Base-by-base conservation (phyloP, 2,113 vertebrate genomes). In the Myotis davidii region DNA sequence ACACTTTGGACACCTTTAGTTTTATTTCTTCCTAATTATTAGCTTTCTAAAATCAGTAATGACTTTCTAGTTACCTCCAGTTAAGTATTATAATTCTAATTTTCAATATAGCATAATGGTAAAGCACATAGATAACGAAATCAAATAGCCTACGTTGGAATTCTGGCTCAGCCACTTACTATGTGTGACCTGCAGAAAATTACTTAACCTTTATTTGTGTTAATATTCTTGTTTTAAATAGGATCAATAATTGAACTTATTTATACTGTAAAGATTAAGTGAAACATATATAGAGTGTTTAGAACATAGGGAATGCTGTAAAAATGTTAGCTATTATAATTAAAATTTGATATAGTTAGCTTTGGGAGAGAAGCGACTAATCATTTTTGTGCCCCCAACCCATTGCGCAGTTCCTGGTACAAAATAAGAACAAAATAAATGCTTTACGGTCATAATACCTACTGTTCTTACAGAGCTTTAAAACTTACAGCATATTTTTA, bases 151-250 rank as follows among this genome's bases (percentile, higher is more conserved):
- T 34, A 16, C 10, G 4, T 29, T 91, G 48, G 32, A 79, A 83
- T 91, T 45, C 50, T 67, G 20, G 39, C 16, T 90, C 45, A 77
- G 48, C 3, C 16, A 29, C n/a, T 88, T 88, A 56, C 42, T 69
- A 65, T 39, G 0, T 89, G 21, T 88, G 34, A 74, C 11, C 27
- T 67, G 61, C 17, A 23, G 23, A 6, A 61, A 70, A 86, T 76
- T 59, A 64, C 21, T 79, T 89, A 67, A 37, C 9, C 27, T 72
- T 9, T 85, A 2, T 72, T 76, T 88, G 37, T 91, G 48, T n/a
- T 89, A 91, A 83, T 93, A 74, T 65, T 86, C 37, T 85, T 12
- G 25, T 72, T 59, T 89, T 94, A 93, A 78, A 93, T 82, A n/a
- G 21, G 10, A 78, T 65, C 10, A 65, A 39, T 78, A 27, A 61